These are phyloP conservation scores for Myrmecophaga tridactyla DNA, from an alignment of 2,113 vertebrate genomes.

Conservation along the genomic window DNA sequence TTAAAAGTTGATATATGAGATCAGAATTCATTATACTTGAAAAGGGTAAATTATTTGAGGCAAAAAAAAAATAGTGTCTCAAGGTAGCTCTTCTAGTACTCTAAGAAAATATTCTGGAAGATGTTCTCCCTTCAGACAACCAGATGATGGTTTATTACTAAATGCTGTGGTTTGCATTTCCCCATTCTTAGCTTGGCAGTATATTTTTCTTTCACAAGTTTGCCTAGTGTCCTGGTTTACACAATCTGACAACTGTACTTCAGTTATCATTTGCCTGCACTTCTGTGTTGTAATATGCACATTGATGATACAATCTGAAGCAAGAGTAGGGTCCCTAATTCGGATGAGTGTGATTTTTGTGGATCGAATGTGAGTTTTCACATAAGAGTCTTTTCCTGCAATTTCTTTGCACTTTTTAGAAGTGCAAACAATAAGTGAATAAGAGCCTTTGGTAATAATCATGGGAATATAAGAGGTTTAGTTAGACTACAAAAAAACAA, in stretches of 20 bases:
- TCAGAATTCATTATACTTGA: neutral
- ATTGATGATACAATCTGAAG: conserved; percentile 78
- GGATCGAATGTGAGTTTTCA: conserved; percentile 62
- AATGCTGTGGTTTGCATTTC: conserved; percentile 65
- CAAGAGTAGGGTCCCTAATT: conserved; percentile 46
- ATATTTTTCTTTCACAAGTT: conserved; percentile 81
- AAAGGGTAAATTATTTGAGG: conserved; percentile 42
- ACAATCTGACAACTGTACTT: conserved; percentile 76
- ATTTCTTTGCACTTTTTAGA: conserved; percentile 66
- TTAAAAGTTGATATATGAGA: neutral
- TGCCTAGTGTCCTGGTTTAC: conserved; percentile 84
- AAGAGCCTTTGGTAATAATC: conserved; percentile 61
- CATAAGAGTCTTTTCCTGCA: conserved; percentile 62
- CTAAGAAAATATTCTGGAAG: neutral
- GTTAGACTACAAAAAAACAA: conserved; percentile 52
- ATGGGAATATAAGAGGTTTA: conserved; percentile 56
- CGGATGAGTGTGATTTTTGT: conserved; percentile 68
- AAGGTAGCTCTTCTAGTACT: conserved; percentile 24
- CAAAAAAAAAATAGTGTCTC: neutral
- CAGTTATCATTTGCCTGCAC: conserved; percentile 79
- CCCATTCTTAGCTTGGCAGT: conserved; percentile 76
- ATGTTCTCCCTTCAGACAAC: conserved; percentile 2
- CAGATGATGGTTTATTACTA: conserved; percentile 66
- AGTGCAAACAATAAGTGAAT: conserved; percentile 64
- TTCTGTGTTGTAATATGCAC: conserved; percentile 79